Conservation (phyloP, 1,140 invertebrate species). For the Reticulitermes speratus region DNA sequence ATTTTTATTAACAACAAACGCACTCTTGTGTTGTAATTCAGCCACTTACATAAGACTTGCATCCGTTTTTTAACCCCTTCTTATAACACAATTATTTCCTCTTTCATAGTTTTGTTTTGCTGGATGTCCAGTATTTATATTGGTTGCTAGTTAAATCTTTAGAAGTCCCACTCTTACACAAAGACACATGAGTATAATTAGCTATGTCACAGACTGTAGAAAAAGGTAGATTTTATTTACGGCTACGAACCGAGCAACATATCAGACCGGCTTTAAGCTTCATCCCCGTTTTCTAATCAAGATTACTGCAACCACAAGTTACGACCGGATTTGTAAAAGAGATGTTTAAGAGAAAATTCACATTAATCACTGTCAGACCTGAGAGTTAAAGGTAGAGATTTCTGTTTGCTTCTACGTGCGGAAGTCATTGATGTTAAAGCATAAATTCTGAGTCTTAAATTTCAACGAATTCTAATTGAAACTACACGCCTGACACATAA, state of each 20-base stretch:
- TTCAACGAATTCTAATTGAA: too few species aligned
- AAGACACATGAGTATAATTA: not conserved
- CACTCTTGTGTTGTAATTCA: too few species aligned
- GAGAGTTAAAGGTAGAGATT: not conserved
- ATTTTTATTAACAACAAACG: too few species aligned
- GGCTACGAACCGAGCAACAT: slow-evolving; percentile 7
- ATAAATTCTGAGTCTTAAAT: not conserved
- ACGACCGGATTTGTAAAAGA: slow-evolving; percentile 10
- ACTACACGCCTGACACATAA: too few species aligned
- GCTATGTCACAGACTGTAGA: slow-evolving; percentile 10
- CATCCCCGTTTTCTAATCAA: slow-evolving; percentile 9
- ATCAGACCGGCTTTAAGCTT: slow-evolving; percentile 11
- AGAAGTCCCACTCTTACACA: not conserved
- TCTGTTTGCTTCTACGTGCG: not conserved
- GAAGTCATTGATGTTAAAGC: not conserved
- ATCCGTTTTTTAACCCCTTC: too few species aligned
- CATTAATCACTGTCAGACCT: not conserved
- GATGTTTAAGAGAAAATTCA: slow-evolving; percentile 16
- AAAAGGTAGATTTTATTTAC: not conserved
- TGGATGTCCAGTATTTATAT: not conserved
- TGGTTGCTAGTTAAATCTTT: not conserved
- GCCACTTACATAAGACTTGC: too few species aligned
- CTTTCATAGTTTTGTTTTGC: not conserved
- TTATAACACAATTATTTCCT: not conserved
- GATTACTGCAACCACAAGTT: slow-evolving; percentile 6